phyloP scores from a whole-genome alignment of 1,140 invertebrate genomes.

The Panulirus ornatus region DNA sequence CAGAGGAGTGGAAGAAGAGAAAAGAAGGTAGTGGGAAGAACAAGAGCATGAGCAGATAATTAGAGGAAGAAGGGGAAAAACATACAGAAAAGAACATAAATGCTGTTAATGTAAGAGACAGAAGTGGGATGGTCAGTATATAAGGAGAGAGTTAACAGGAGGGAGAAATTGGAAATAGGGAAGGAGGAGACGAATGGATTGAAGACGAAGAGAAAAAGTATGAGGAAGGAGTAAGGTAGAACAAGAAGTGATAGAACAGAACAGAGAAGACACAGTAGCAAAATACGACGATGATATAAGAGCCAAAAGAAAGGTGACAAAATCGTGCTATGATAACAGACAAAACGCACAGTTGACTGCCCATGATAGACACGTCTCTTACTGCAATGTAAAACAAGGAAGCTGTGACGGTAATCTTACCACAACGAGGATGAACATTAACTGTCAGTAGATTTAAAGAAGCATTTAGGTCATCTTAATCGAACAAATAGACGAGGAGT shows the following conservation, averaged over 20 bases:
- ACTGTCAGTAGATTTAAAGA: no score
- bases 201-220: not conserved
- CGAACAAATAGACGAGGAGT: not conserved
- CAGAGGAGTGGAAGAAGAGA: not conserved
- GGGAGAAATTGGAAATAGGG: not conserved
- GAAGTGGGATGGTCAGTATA: not conserved
- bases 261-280: not conserved
- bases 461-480: no score
- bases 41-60: not conserved
- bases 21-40: not conserved
- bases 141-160: not conserved
- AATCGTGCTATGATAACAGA: not conserved
- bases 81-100: not conserved
- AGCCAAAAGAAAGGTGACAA: not conserved
- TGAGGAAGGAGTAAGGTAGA: not conserved
- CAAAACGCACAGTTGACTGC: no score
- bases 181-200: not conserved
- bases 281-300: not conserved
- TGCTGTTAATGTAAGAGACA: not conserved
- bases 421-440: no score
- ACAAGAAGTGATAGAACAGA: not conserved
- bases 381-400: no score
- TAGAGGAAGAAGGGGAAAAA: not conserved
- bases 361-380: no score
- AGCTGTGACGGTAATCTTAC: no score